These are phyloP conservation scores for Ceratoteleas bidentatus DNA, from an alignment of 1,140 invertebrate genomes.

Conservation along the genomic window DNA sequence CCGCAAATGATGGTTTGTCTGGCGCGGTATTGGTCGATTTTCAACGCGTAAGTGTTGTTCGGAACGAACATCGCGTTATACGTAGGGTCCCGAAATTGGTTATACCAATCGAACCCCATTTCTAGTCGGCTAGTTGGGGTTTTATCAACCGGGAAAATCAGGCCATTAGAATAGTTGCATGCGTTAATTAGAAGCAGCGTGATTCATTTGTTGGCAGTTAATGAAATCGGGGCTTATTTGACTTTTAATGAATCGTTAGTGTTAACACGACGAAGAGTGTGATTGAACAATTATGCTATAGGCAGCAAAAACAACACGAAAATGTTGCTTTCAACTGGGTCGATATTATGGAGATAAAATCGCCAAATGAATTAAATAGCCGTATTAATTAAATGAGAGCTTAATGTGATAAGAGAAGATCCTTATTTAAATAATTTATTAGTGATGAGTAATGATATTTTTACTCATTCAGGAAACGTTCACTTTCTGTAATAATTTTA, in stretches of 20 bases:
- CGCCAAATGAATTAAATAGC: too few species aligned
- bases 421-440: too few species aligned
- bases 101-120: constrained; percentile 5
- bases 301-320: neutral
- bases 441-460: too few species aligned
- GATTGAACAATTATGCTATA: neutral
- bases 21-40: constrained; percentile 29
- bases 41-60: constrained; percentile 30
- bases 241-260: constrained; percentile 16
- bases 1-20: constrained; percentile 38
- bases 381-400: too few species aligned
- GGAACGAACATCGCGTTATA: constrained; percentile 5
- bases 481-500: too few species aligned
- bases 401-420: too few species aligned
- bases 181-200: constrained; percentile 17
- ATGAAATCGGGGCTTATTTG: constrained; percentile 6
- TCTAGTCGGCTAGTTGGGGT: constrained; percentile 2
- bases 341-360: neutral
- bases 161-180: constrained; percentile 4
- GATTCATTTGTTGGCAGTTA: constrained; percentile 17
- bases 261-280: neutral
- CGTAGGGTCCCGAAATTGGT: constrained; percentile 17
- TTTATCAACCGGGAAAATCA: constrained; percentile 5
- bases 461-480: too few species aligned
- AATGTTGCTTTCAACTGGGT: neutral